These are phyloP conservation scores for Holothuria scabra DNA, from an alignment of 53 echinoderm and acorn worm genomes.

Conservation along the genomic window DNA sequence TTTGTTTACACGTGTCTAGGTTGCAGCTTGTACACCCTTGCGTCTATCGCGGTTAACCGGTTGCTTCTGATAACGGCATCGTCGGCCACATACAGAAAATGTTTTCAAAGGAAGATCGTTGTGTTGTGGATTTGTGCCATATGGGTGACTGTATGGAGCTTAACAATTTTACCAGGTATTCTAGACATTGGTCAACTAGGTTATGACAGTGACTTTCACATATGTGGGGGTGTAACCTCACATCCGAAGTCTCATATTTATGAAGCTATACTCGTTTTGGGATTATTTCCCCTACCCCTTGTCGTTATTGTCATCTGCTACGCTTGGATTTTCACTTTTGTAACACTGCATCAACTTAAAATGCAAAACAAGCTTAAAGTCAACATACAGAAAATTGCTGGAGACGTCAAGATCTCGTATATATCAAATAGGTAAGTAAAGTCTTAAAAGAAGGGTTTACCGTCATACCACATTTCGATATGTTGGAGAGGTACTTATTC, in stretches of 20 bases:
- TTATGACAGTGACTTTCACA: slow-evolving; percentile 54
- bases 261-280: slow-evolving; percentile 5
- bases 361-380: background rate
- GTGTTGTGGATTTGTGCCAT: slow-evolving; percentile 60
- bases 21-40: slow-evolving; percentile 48
- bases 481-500: no score
- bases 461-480: no score
- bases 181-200: slow-evolving; percentile 53
- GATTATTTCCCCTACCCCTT: slow-evolving; percentile 23
- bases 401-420: background rate
- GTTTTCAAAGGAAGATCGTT: slow-evolving; percentile 2
- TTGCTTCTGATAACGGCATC: slow-evolving; percentile 25
- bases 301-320: background rate
- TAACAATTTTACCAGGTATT: slow-evolving; percentile 47
- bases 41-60: slow-evolving; percentile 49
- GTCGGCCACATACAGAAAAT: background rate
- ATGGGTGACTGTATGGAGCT: slow-evolving; percentile 63
- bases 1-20: background rate
- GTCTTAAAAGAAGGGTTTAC: background rate
- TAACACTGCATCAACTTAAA: background rate
- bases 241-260: slow-evolving; percentile 50
- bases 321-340: slow-evolving; percentile 1
- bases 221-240: slow-evolving; percentile 59
- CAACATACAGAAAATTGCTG: background rate
- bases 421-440: background rate